Evolutionary conservation across 2,113 vertebrate species (phyloP).

Genomic region (Fukomys damarensis): DNA sequence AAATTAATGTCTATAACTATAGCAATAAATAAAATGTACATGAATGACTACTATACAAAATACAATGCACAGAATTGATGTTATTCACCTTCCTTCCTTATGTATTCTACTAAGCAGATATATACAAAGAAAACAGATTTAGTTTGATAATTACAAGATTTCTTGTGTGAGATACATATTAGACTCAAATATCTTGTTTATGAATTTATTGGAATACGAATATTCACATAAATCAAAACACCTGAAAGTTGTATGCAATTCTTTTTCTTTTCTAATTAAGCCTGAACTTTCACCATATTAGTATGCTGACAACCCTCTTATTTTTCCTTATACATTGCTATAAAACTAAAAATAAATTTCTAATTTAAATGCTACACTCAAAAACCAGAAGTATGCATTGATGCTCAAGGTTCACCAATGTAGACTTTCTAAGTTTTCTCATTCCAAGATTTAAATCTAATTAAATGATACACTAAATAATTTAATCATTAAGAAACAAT

Average conservation of each 20-base stretch:
- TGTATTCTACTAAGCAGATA: background rate
- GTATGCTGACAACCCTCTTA: background rate
- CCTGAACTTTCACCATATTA: background rate
- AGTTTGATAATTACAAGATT: background rate
- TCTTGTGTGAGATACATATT: background rate
- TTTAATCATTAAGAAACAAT: background rate
- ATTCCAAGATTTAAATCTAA: slow-evolving; percentile 1
- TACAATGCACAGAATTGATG: background rate
- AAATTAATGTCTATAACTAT: background rate
- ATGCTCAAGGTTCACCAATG: background rate
- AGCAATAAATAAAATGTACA: background rate
- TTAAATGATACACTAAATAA: background rate
- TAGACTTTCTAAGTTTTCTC: background rate
- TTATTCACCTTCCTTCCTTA: background rate
- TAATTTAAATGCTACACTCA: background rate
- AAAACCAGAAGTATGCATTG: background rate
- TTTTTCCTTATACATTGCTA: background rate
- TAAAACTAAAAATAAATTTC: background rate
- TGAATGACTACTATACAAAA: background rate
- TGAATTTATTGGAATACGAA: background rate
- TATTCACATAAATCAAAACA: background rate
- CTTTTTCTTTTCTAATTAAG: background rate
- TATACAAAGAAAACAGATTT: background rate
- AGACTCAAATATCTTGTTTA: background rate
- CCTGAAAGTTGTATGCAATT: background rate